phyloP scores from a whole-genome alignment of 2,797 vertebrate species.

The Betta splendens region DNA sequence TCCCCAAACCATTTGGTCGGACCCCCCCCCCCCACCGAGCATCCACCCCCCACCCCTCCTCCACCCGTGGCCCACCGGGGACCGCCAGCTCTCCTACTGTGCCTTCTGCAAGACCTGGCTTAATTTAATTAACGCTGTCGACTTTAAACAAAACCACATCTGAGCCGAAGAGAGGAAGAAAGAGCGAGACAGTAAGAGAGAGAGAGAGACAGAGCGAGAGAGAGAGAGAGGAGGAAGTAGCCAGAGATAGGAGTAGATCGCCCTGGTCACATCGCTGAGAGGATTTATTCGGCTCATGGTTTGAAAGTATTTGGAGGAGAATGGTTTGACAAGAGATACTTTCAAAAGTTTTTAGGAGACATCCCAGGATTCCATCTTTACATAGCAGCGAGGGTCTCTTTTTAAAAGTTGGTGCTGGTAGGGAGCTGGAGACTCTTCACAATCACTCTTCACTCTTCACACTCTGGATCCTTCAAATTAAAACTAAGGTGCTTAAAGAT shows the following conservation, averaged over 20 bases:
- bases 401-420: slow-evolving; percentile 20
- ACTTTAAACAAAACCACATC: slow-evolving; percentile 83
- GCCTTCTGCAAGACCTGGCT: slow-evolving; percentile 81
- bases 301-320: slow-evolving; percentile 21
- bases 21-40: not conserved
- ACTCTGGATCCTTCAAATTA: slow-evolving; percentile 30
- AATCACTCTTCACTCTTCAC: slow-evolving; percentile 18
- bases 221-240: slow-evolving; percentile 26
- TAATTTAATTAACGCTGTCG: slow-evolving; percentile 84
- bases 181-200: slow-evolving; percentile 20
- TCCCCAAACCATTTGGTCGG: slow-evolving; percentile 56
- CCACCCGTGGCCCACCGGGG: slow-evolving; percentile 65
- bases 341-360: slow-evolving; percentile 4
- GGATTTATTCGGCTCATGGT: slow-evolving; percentile 38
- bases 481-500: slow-evolving; percentile 30
- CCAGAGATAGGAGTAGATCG: slow-evolving; percentile 38
- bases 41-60: slow-evolving; percentile 30
- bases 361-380: slow-evolving; percentile 17
- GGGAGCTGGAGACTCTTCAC: slow-evolving; percentile 21
- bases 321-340: not conserved
- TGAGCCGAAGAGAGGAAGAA: slow-evolving; percentile 56
- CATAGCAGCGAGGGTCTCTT: slow-evolving; percentile 9
- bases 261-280: slow-evolving; percentile 40
- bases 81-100: slow-evolving; percentile 74
- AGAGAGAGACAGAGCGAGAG: slow-evolving; percentile 15